A percentile compares a stretch with the other conserved stretches of the same genome.
Conservation (phyloP, 2,888 invertebrate species). For the Drosophila macrospina region DNA sequence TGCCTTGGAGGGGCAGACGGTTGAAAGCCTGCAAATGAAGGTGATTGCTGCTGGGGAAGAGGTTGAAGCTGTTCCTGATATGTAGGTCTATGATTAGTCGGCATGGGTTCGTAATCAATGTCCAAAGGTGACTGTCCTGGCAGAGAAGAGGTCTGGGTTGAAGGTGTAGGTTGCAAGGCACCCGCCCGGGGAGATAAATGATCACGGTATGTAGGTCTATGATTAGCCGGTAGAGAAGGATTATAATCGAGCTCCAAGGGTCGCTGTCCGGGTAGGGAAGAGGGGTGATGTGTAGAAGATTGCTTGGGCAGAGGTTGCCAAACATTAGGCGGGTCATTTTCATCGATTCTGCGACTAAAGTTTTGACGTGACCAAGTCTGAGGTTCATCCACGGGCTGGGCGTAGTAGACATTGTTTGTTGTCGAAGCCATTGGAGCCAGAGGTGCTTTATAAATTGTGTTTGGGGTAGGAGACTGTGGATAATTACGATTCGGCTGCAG, state of each 20-base stretch:
- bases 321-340: constrained; percentile 20
- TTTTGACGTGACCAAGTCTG: constrained; percentile 55
- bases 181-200: no score
- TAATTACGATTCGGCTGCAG: constrained; percentile 83
- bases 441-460: constrained; percentile 65
- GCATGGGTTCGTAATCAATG: no score
- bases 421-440: constrained; percentile 73
- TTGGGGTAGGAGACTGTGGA: constrained; percentile 47
- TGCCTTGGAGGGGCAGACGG: neutral
- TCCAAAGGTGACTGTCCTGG: no score
- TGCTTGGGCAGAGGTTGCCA: constrained; percentile 10
- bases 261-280: constrained; percentile 31
- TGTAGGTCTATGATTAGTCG: no score
- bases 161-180: no score
- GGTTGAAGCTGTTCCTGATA: neutral
- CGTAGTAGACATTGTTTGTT: constrained; percentile 71
- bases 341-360: constrained; percentile 59
- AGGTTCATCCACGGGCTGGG: constrained; percentile 77
- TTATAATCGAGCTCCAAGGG: constrained; percentile 16
- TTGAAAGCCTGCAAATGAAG: neutral
- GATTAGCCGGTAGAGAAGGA: neutral
- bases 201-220: neutral
- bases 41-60: no score
- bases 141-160: no score
- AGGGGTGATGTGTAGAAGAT: constrained; percentile 25